Evolutionary conservation across 2,113 vertebrate genomes (phyloP).

Genomic region (Malurus cyaneus): DNA sequence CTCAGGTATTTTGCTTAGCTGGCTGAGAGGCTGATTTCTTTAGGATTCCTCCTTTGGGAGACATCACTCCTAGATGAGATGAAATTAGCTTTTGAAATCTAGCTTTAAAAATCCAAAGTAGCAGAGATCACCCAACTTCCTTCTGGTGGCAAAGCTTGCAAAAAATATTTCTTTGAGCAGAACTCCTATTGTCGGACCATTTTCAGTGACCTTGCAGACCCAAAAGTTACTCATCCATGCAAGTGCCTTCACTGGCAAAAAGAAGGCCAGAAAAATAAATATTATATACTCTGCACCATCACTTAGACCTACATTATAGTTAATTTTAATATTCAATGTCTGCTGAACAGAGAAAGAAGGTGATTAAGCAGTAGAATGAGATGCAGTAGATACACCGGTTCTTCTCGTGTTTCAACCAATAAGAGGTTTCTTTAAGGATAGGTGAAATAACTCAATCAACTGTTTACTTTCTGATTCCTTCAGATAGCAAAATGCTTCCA

Average conservation of each 20-base stretch:
- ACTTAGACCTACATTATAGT: not conserved
- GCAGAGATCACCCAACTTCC: not conserved
- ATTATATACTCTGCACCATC: not conserved
- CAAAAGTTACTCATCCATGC: not conserved
- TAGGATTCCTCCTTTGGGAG: not conserved
- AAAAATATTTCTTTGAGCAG: not conserved
- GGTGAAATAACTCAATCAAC: constrained; percentile 16
- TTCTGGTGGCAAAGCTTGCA: not conserved
- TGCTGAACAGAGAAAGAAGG: not conserved
- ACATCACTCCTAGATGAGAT: not conserved
- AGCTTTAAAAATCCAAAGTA: not conserved
- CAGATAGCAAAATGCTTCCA: not conserved
- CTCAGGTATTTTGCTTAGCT: not conserved
- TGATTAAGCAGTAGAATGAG: not conserved
- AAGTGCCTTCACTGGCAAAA: not conserved
- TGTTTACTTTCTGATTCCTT: constrained; percentile 5
- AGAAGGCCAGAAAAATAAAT: not conserved
- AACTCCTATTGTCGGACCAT: not conserved
- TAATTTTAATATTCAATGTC: constrained; percentile 22
- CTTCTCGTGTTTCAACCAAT: constrained; percentile 2
- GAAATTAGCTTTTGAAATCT: not conserved
- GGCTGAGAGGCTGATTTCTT: not conserved
- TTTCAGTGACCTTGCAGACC: not conserved
- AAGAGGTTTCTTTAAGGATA: constrained; percentile 13
- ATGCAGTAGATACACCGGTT: not conserved